A percentile compares a stretch with the other conserved stretches of the same genome.
Conservation (phyloP, 2,888 invertebrate genomes). For the Euplagia quadripunctaria region DNA sequence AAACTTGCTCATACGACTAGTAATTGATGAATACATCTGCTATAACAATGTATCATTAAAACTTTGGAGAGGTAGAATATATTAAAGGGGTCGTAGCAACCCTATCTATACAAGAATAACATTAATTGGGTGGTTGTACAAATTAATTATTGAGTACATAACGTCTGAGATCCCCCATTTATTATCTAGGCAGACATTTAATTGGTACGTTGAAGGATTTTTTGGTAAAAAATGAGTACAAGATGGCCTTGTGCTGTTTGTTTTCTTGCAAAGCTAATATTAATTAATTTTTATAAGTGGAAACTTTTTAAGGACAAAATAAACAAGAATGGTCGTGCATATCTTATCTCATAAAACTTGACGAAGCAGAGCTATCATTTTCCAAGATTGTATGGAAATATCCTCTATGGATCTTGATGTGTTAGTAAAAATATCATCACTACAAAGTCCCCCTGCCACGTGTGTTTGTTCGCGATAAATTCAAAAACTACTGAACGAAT, state of each 20-base stretch:
- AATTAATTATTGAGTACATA: conserved; percentile 39
- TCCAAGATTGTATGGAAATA: too few species aligned
- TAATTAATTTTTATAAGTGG: conserved; percentile 10
- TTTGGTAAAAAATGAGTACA: conserved; percentile 3
- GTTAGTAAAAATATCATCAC: too few species aligned
- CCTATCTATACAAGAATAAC: neutral
- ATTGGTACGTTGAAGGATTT: conserved; percentile 13
- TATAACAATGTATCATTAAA: neutral
- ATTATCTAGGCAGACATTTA: conserved; percentile 31
- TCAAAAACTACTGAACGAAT: too few species aligned
- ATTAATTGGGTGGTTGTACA: conserved; percentile 35
- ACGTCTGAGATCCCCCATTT: conserved; percentile 30
- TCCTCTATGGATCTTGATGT: too few species aligned
- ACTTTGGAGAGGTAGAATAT: neutral
- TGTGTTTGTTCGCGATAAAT: too few species aligned
- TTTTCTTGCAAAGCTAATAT: conserved; percentile 13
- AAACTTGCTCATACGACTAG: neutral
- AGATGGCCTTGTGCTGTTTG: neutral
- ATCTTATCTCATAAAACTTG: too few species aligned
- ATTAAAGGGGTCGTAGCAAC: neutral
- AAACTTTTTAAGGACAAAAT: conserved; percentile 1
- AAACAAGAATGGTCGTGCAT: neutral
- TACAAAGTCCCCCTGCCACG: too few species aligned
- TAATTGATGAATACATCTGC: neutral
- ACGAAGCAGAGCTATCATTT: too few species aligned